A percentile compares a stretch with the other conserved stretches of the same genome.
phyloP scores from a whole-genome alignment of 2,113 vertebrate genomes.

The Hassar affinis region DNA sequence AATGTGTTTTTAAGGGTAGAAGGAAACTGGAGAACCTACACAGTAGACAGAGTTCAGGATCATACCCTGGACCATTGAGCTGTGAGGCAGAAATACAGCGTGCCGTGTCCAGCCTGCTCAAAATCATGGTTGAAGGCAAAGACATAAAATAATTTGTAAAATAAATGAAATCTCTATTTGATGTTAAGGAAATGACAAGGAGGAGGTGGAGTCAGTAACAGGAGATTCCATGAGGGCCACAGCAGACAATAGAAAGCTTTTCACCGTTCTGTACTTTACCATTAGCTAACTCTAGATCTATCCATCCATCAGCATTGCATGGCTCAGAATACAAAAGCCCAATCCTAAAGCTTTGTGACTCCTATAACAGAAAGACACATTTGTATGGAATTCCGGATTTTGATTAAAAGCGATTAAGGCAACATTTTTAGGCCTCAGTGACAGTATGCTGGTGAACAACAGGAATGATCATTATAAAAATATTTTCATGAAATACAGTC shows the following conservation, averaged over 20 bases:
- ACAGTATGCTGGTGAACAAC: constrained; percentile 4
- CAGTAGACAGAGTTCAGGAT: neutral
- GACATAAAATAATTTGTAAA: constrained; percentile 2
- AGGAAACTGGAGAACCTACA: neutral
- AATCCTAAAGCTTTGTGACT: neutral
- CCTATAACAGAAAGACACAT: neutral
- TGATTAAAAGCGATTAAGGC: neutral
- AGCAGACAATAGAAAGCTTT: neutral
- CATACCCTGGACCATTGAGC: neutral
- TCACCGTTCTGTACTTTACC: neutral
- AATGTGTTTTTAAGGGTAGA: neutral
- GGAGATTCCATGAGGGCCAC: neutral
- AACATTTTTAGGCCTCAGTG: neutral
- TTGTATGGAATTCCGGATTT: constrained; percentile 7
- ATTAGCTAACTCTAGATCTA: neutral
- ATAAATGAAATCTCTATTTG: neutral
- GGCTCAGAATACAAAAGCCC: neutral
- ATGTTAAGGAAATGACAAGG: neutral
- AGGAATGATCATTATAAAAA: constrained; percentile 14
- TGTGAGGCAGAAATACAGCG: no score
- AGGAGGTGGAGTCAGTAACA: neutral
- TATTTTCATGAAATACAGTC: neutral
- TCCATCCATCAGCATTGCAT: no score
- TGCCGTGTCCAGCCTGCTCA: neutral
- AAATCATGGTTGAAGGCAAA: neutral